phyloP scores from a whole-genome alignment of 2,797 vertebrate genomes.

The Tapirus indicus region DNA sequence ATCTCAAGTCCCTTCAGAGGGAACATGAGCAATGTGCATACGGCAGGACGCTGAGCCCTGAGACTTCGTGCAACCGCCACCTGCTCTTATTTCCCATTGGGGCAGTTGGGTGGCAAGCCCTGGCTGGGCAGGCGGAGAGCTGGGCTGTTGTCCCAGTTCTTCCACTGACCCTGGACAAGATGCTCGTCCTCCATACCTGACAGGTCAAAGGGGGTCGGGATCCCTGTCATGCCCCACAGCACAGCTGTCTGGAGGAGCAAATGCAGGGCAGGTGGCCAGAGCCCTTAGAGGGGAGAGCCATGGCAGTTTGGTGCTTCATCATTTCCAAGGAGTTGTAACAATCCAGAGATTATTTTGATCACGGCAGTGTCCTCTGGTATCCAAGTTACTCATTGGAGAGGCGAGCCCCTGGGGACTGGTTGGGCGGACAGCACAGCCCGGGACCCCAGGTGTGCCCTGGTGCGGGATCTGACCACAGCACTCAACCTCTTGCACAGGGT shows the following conservation, averaged over 20 bases:
- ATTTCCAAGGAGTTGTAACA: background rate
- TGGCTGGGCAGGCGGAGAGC: background rate
- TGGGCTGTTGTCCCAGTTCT: background rate
- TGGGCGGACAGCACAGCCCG: background rate
- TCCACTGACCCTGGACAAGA: background rate
- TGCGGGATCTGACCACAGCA: background rate
- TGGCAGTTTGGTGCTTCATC: background rate
- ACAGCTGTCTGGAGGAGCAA: background rate
- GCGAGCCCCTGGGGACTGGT: background rate
- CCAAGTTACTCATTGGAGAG: background rate
- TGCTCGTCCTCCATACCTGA: background rate
- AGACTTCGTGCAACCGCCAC: background rate
- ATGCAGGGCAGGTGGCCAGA: background rate
- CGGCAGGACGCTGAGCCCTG: background rate
- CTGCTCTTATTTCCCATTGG: background rate
- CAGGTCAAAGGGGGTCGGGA: background rate
- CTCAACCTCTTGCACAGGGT: slow-evolving; percentile 67
- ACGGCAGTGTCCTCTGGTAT: no score
- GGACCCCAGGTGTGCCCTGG: background rate
- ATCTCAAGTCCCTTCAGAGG: background rate
- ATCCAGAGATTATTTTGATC: background rate
- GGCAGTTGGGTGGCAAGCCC: background rate
- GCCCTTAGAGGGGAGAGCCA: background rate
- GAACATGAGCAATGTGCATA: no score
- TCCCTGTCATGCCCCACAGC: background rate